phyloP scores from a whole-genome alignment of 2,797 vertebrate genomes.

The Lindbergichthys nudifrons region DNA sequence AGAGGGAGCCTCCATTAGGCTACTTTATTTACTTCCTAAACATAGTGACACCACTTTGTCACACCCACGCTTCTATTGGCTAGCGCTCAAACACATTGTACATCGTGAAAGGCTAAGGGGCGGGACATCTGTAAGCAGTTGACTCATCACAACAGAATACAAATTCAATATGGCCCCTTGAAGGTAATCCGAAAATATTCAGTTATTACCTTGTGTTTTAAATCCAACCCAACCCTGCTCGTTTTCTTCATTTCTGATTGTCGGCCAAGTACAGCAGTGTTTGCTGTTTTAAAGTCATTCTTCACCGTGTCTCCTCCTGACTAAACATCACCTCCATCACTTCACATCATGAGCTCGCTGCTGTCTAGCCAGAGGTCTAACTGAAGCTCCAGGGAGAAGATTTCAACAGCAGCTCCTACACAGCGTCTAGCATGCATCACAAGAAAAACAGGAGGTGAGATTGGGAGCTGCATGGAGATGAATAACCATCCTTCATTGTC shows the following conservation, averaged over 20 bases:
- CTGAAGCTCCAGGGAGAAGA: constrained; percentile 43
- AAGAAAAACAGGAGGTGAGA: constrained; percentile 8
- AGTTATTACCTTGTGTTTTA: no score
- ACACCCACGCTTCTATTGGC: no score
- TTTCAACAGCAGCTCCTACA: constrained; percentile 34
- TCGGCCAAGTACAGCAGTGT: constrained; percentile 43
- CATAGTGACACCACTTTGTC: no score
- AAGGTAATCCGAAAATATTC: no score
- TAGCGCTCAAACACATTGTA: no score
- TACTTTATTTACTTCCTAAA: no score
- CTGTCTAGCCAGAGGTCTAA: constrained; percentile 55
- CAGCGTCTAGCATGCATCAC: constrained; percentile 1
- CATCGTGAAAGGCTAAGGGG: no score
- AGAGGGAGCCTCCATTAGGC: no score
- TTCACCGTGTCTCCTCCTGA: constrained; percentile 47
- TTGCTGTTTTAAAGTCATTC: constrained; percentile 40
- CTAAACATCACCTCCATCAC: constrained; percentile 48
- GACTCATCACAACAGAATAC: no score
- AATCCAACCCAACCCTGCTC: background rate
- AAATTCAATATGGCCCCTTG: no score
- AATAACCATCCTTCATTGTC: constrained; percentile 50
- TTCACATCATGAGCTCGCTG: constrained; percentile 52
- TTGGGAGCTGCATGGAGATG: constrained; percentile 29
- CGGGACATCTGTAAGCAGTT: no score
- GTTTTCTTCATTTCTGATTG: constrained; percentile 12